Conservation (phyloP, 2,797 vertebrate genomes). For the Spinus olivaceus region DNA sequence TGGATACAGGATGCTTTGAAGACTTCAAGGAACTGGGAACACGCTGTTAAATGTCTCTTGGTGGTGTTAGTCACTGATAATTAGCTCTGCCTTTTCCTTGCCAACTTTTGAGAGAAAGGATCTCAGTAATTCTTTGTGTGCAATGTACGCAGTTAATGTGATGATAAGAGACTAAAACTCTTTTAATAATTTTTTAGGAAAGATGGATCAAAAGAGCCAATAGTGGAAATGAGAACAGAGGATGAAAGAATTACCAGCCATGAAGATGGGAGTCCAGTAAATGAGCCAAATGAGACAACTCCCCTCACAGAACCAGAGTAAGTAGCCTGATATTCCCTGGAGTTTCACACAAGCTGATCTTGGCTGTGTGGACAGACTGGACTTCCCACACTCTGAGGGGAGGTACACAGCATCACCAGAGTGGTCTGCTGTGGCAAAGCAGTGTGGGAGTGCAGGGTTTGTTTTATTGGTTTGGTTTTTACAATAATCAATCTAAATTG, state of each 20-base stretch:
- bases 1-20: conserved; percentile 35
- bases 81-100: conserved; percentile 24
- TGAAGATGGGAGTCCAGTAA: conserved; percentile 84
- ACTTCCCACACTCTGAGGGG: background rate
- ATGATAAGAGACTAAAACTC: background rate
- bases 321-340: conserved; percentile 22
- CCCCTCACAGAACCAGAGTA: conserved; percentile 88
- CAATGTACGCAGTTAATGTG: background rate
- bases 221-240: conserved; percentile 86
- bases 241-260: conserved; percentile 84
- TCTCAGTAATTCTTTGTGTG: background rate
- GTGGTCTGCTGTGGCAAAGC: background rate
- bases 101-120: background rate
- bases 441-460: background rate
- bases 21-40: conserved; percentile 6
- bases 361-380: background rate
- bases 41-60: background rate
- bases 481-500: background rate
- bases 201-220: conserved; percentile 86
- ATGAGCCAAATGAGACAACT: conserved; percentile 87
- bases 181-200: conserved; percentile 75
- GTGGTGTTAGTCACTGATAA: conserved; percentile 32
- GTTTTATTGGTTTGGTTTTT: background rate
- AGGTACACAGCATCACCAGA: background rate
- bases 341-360: background rate